These are phyloP conservation scores for Linnaemya vulpina DNA, from an alignment of 2,888 invertebrate species.

Conservation along the genomic window DNA sequence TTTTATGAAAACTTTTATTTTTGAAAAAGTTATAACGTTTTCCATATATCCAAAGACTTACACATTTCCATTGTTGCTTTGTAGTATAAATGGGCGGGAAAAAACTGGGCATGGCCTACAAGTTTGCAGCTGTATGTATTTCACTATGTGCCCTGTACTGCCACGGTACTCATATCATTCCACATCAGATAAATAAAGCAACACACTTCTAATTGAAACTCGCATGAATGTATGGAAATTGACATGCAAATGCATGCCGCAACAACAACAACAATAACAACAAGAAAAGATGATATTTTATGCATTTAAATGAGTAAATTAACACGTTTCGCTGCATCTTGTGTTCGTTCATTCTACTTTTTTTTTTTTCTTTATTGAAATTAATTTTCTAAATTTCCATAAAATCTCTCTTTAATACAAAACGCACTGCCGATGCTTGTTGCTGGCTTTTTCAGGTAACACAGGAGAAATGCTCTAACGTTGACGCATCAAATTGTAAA, in stretches of 20 bases:
- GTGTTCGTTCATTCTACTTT: background rate
- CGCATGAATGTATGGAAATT: background rate
- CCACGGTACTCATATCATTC: background rate
- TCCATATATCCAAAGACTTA: no score
- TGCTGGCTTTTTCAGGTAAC: conserved; percentile 54
- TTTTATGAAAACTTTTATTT: no score
- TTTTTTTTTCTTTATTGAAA: conserved; percentile 25
- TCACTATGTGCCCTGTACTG: no score
- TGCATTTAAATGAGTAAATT: conserved; percentile 82
- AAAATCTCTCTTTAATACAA: conserved; percentile 47
- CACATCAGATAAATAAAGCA: conserved; percentile 5
- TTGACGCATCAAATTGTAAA: conserved; percentile 12
- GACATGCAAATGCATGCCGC: conserved; percentile 11
- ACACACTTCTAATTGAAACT: no score
- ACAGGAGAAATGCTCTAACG: conserved; percentile 5
- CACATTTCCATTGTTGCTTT: no score
- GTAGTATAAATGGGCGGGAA: no score
- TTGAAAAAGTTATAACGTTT: no score
- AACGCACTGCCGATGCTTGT: conserved; percentile 9
- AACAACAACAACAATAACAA: conserved; percentile 7
- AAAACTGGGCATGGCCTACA: no score
- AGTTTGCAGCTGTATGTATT: no score
- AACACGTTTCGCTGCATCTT: conserved; percentile 73
- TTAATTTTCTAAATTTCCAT: conserved; percentile 35
- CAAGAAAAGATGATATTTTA: conserved; percentile 74